Conservation (phyloP, 92 coral and sea anemone genomes). For the Metridium senile region DNA sequence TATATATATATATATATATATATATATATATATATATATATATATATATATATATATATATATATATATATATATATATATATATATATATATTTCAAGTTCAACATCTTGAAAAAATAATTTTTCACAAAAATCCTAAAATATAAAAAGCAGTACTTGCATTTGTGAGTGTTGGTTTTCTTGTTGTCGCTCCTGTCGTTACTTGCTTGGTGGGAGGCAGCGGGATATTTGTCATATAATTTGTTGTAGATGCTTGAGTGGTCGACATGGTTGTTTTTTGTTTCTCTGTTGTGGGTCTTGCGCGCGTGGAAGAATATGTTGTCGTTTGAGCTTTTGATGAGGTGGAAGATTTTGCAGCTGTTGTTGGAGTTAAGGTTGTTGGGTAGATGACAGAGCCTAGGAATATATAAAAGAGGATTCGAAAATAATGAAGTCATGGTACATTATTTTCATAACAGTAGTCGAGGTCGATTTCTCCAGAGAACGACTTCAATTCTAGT, state of each 20-base stretch:
- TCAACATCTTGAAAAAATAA: too few species aligned
- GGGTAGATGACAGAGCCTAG: neutral
- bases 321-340: neutral
- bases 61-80: too few species aligned
- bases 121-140: too few species aligned
- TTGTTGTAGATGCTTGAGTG: too few species aligned
- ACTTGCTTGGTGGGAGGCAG: too few species aligned
- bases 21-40: too few species aligned
- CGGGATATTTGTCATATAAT: too few species aligned
- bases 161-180: neutral
- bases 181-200: neutral
- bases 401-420: neutral
- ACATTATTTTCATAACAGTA: neutral
- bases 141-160: neutral
- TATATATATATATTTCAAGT: too few species aligned
- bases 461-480: too few species aligned
- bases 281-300: neutral
- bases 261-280: neutral
- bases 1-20: too few species aligned
- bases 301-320: neutral
- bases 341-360: neutral
- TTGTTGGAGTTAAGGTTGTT: neutral
- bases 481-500: too few species aligned
- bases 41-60: too few species aligned
- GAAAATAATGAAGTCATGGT: neutral